These are phyloP conservation scores for Potorous gilbertii DNA, from an alignment of 2,797 vertebrate genomes.

Conservation along the genomic window DNA sequence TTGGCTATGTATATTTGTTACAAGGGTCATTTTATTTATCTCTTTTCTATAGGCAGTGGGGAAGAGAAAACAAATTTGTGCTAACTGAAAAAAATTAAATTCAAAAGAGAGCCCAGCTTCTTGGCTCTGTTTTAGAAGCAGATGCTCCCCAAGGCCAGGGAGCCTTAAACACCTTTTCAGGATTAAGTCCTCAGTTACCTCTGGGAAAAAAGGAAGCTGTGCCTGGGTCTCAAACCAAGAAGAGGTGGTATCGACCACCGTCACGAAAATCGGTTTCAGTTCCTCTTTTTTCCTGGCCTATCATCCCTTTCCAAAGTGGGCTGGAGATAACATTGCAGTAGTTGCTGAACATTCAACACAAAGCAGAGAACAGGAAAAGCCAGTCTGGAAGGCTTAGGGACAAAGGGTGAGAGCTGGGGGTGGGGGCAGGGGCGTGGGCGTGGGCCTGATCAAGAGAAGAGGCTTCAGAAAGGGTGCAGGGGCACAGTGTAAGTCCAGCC, in stretches of 20 bases:
- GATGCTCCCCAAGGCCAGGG: conserved; percentile 33
- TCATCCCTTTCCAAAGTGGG: conserved; percentile 38
- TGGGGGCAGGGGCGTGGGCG: conserved; percentile 10
- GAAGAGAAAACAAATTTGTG: neutral
- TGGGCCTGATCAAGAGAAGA: conserved; percentile 1
- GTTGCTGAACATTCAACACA: conserved; percentile 71
- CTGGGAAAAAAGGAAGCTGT: conserved; percentile 41
- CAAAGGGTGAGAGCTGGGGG: conserved; percentile 11
- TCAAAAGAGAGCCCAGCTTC: neutral
- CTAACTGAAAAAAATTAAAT: neutral
- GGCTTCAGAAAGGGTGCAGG: conserved; percentile 2
- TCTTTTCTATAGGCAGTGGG: neutral
- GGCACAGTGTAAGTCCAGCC: neutral
- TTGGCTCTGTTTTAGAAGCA: conserved; percentile 13
- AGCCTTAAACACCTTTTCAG: conserved; percentile 39
- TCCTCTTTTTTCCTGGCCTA: neutral
- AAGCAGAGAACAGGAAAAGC: conserved; percentile 85
- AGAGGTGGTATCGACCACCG: neutral
- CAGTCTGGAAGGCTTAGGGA: conserved; percentile 76
- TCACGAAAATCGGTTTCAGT: neutral
- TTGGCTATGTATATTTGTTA: neutral
- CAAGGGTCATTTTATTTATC: neutral
- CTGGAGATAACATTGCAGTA: conserved; percentile 66
- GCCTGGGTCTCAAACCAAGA: neutral
- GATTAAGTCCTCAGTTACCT: neutral